Base-by-base conservation (phyloP, 1,140 invertebrate genomes). In the Rhynchophorus ferrugineus region DNA sequence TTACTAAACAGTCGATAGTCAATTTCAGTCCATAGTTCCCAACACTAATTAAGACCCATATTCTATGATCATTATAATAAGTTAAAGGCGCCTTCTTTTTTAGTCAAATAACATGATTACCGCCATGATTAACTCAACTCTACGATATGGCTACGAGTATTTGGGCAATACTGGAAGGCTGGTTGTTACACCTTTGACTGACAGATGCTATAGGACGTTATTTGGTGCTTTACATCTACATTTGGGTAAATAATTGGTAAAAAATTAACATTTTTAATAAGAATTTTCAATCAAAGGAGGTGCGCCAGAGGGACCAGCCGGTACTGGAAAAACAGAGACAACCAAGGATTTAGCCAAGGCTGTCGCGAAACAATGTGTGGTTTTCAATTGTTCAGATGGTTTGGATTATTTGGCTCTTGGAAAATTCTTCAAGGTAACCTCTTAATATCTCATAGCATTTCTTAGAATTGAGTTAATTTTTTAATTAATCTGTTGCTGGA, bases 321-420 rank as follows among this genome's bases (percentile, higher is more conserved):
- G 93, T 29, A 89, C 93, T 1, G 95, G 95, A 16, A 98, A 98
- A 72, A 96, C 92, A 1, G 94, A 97, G 73, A 96, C 92, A 0
- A 92, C 87, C 0, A 97, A 97, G 72, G 94, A 97, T 80, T 73
- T 98, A 56, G 93, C 93, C 0, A 97, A 96, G 71, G 91, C 93
- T 5, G 85, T 97, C 0, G 93, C 93, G 0, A 95, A 95, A 64
- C 91, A 96, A 67, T 97, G 92, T 66, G 90, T 97, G 3, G 92
- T 96, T 0, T 97, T 97, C 66, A 97, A 97, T 75, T 97, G 94
- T 66, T 96, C 92, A 0, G 85, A 89, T 64, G 89, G 91, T 35
- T 71, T 97, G 13, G 92, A 97, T 71, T 95, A 94, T 62, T 83
- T 94, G 54, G 89, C 91, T 2, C 71, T 97, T 13, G 93, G 93